Conservation (phyloP, 2,113 vertebrate species). For the Eudyptes chrysolophus region DNA sequence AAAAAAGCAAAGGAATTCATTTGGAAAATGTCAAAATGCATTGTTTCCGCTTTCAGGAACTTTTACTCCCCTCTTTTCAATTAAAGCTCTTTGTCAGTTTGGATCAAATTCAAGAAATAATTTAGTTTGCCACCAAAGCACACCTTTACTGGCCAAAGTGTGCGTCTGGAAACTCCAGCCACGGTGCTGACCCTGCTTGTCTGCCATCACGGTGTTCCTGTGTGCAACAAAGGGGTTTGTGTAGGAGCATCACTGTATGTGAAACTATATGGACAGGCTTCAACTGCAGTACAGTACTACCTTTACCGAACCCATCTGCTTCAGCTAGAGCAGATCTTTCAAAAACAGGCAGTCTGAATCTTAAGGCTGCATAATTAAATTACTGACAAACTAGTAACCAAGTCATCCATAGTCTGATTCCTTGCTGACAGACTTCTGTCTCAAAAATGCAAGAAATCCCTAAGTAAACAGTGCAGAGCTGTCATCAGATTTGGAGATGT, state of each 20-base stretch:
- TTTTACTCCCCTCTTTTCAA: not conserved
- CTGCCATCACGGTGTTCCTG: not conserved
- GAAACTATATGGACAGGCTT: not conserved
- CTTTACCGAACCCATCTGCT: not conserved
- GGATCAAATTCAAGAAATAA: not conserved
- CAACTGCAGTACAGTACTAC: fast-evolving
- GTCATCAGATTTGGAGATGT: not conserved
- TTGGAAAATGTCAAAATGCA: not conserved
- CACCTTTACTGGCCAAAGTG: fast-evolving
- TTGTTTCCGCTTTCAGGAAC: not conserved
- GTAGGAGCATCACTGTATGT: not conserved
- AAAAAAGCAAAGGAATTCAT: not conserved
- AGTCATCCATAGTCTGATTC: not conserved
- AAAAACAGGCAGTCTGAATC: not conserved
- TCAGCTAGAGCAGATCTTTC: not conserved
- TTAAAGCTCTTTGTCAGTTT: not conserved
- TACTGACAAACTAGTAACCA: not conserved
- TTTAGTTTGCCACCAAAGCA: not conserved
- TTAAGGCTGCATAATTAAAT: not conserved
- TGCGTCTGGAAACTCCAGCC: not conserved
- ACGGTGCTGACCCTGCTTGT: not conserved
- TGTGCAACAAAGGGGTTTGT: not conserved
- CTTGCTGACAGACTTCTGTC: not conserved
- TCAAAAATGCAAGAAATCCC: not conserved
- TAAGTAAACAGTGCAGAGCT: not conserved